Conservation (phyloP, 2,113 vertebrate genomes). For the Chamaea fasciata region DNA sequence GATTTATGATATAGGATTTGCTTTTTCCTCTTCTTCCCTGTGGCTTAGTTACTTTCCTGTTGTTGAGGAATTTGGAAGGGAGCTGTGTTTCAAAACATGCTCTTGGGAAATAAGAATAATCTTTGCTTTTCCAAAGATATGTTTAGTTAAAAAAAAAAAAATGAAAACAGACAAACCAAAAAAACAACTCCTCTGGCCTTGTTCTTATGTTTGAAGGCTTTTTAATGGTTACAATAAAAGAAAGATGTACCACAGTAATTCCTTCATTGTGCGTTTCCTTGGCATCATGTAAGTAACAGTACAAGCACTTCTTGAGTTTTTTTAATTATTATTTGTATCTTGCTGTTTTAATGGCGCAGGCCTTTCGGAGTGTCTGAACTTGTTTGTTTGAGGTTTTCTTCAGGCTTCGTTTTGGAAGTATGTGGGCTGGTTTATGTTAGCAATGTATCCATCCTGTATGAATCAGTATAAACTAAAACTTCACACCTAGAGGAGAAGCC, state of each 20-base stretch:
- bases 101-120: background rate
- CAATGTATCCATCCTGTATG: background rate
- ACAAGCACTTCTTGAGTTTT: background rate
- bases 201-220: background rate
- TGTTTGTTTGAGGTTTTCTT: background rate
- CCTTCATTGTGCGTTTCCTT: background rate
- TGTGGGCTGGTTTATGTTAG: background rate
- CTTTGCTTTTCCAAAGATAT: background rate
- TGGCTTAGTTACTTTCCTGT: slow-evolving; percentile 2
- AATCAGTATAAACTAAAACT: background rate
- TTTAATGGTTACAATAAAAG: background rate
- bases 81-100: background rate
- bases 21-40: background rate
- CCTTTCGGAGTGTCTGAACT: background rate
- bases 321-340: background rate
- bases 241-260: background rate
- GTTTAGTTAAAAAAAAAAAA: background rate
- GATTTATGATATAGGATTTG: background rate
- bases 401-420: background rate
- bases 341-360: background rate
- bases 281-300: background rate
- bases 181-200: background rate
- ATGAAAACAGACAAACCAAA: no score
- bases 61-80: background rate
- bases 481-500: background rate